Evolutionary conservation across 2,113 vertebrate genomes (phyloP), one percentile per base, ranked within the genome.

Genomic region (Microcebus griseorufus): DNA sequence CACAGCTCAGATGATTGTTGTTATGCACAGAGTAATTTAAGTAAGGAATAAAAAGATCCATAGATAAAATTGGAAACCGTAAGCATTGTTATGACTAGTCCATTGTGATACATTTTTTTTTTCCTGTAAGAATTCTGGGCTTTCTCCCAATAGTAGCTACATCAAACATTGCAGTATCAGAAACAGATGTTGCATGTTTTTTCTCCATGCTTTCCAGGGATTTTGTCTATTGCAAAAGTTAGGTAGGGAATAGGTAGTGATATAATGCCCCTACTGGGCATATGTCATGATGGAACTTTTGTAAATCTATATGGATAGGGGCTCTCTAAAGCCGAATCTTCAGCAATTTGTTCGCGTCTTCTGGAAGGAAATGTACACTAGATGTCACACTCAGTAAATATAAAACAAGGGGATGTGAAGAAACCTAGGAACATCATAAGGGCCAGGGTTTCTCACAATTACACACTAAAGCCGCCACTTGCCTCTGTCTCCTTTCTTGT

Each of bases 1-100:
- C 16, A 76, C 45, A 94, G 79, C 83, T 94, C 18, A 42, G 69
- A 79, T 84, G 73, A 67, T 60, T 91, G 18, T 37, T 91, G 11
- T 96, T 92, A 92, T 92, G 27, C 11, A 48, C 32, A 67, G 48
- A 67, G 82, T 79, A 97, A 67, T 91, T 93, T 84, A 83, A 93
- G 81, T 82, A 60, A 65, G 42, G 25, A 42, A 29, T n/a, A 53
- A 51, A 81, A 65, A 48, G 2, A 84, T 76, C 39, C 55, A 51
- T 32, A 70, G 60, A 89, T 96, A 94, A 95, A 96, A 90, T 76
- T 80, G 51, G 48, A 90, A 93, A 69, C 27, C 13, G 72, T 83
- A 76, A 84, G 7, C 39, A 88, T 88, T 81, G 34, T 88, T 73
- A 53, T 83, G 27, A 97, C 51, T 2, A 73, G 42, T 39, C 3